Evolutionary conservation across 1,140 invertebrate genomes (phyloP).

Genomic region (Leptinotarsa defecta): DNA sequence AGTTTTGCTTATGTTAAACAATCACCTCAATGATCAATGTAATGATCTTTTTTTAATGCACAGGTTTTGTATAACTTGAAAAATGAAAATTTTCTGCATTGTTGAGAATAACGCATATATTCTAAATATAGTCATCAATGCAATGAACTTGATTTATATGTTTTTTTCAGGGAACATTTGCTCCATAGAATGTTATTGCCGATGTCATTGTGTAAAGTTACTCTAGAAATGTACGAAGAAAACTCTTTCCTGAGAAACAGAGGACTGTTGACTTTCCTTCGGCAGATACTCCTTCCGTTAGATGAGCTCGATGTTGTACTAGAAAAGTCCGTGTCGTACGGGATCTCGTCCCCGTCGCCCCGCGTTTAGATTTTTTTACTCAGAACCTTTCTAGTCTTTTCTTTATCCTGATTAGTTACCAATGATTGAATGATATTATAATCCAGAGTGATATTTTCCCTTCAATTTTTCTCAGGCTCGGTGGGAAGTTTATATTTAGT

Average conservation of each 20-base stretch:
- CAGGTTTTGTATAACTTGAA: too few relatives aligned
- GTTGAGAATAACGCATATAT: too few relatives aligned
- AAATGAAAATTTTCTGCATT: too few relatives aligned
- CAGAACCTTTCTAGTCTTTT: not conserved
- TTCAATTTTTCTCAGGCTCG: not conserved
- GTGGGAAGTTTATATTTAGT: not conserved
- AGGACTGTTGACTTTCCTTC: conserved; percentile 82
- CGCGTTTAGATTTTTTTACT: conserved; percentile 20
- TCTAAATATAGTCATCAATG: too few relatives aligned
- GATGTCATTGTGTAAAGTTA: conserved; percentile 84
- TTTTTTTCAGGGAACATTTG: conserved; percentile 81
- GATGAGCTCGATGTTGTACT: conserved; percentile 92
- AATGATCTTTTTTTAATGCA: too few relatives aligned
- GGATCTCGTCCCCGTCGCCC: conserved; percentile 68
- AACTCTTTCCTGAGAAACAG: conserved; percentile 89
- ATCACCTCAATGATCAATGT: too few relatives aligned
- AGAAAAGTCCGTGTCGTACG: conserved; percentile 93
- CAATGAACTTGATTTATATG: not conserved
- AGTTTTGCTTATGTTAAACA: too few relatives aligned
- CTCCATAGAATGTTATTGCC: conserved; percentile 86
- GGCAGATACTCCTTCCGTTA: conserved; percentile 89
- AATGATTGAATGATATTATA: not conserved
- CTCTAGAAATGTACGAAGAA: conserved; percentile 94
- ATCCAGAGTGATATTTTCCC: not conserved
- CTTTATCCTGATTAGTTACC: conserved; percentile 1